phyloP scores from a whole-genome alignment of 2,113 vertebrate genomes.

The Chelonoidis abingdonii region DNA sequence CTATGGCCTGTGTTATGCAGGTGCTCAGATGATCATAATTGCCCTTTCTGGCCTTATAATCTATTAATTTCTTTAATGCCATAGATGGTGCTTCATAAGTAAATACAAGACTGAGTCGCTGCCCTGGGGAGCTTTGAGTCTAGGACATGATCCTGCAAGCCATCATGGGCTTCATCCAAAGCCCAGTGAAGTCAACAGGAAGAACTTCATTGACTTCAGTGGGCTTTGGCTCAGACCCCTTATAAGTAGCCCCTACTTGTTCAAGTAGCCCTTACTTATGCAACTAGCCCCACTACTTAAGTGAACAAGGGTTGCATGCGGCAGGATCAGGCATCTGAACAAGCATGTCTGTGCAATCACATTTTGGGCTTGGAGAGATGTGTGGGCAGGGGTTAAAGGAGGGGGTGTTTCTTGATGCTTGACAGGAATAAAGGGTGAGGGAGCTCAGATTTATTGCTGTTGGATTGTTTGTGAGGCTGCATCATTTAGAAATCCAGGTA shows the following conservation, averaged over 20 bases:
- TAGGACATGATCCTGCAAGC: not conserved
- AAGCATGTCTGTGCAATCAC: not conserved
- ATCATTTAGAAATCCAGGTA: not conserved
- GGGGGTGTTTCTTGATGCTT: not conserved
- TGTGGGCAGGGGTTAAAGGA: too few species aligned
- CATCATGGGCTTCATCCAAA: constrained; percentile 2
- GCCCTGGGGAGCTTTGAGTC: not conserved
- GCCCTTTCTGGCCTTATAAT: not conserved
- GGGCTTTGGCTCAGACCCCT: not conserved
- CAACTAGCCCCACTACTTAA: not conserved
- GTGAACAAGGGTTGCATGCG: rapidly evolving
- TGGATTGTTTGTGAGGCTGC: not conserved
- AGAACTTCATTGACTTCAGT: not conserved
- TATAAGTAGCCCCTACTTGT: not conserved
- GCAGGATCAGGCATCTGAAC: rapidly evolving
- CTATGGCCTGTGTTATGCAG: not conserved
- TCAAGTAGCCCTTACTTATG: not conserved
- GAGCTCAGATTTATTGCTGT: not conserved
- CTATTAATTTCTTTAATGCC: not conserved
- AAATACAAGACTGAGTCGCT: not conserved
- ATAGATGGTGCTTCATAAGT: not conserved
- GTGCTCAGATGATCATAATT: not conserved
- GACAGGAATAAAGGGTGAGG: not conserved
- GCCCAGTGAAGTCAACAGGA: not conserved
- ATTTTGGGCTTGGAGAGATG: not conserved